Base-by-base conservation (phyloP, 2,113 vertebrate species). In the Gallinago paraguaiae region DNA sequence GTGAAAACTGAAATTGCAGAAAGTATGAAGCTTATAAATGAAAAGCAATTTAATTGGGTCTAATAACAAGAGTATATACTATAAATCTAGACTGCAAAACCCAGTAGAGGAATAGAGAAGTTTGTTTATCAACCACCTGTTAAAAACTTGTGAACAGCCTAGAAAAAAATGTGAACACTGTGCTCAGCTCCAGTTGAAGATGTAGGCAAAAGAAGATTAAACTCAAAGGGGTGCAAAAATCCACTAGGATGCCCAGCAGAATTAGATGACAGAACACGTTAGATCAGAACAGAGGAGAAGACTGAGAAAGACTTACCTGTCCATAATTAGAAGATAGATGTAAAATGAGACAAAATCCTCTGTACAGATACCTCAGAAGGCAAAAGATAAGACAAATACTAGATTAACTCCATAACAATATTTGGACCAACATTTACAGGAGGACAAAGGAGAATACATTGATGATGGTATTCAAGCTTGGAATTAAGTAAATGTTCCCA, bases 211-310 rank as follows among this genome's bases (percentile, higher is more conserved):
- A 51, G 11, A 67, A 46, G 5, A 37, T 25, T 31, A 74, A 27
- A 56, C 3, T 45, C 11, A 53, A 74, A 67, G 19, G 2, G 0
- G 4, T 41, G 8, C 3, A 48, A 50, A 33, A 86, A 7, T 1
- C 31, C 33, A 2, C 3, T 39, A 24, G 9, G 2, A 4, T 57
- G 6, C 6, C 17, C 10, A 20, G 4, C 6, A 4, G 18, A 74
- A 45, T 70, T 61, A 41, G 16, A 57, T 25, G 11, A 56, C 10
- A 31, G 4, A 28, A n/a, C 53, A 67, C 0, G 28, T 51, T 25
- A 27, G 24, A 51, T 51, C 10, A 37, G 5, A 28, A n/a, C 53
- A 67, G 0, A n/a, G 35, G 7, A 69, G 33, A 57, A 11, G 4
- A 22, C 3, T 63, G 13, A 63, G 43, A 45, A 59, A 70, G 4